phyloP scores from a whole-genome alignment of 2,113 vertebrate species.

The Tachysurus vachellii region DNA sequence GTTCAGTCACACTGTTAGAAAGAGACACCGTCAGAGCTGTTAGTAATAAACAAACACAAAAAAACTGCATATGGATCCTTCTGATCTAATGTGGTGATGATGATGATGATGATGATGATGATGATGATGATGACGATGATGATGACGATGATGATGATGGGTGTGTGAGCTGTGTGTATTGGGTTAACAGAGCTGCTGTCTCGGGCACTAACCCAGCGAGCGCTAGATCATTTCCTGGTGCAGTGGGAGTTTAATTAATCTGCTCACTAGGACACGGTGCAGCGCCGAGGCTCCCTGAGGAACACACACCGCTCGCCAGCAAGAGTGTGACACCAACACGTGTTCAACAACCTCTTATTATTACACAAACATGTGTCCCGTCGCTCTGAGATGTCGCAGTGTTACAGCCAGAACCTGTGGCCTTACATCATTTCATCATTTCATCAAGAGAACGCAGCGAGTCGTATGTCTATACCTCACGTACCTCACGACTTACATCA shows the following conservation, averaged over 20 bases:
- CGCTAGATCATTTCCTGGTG: constrained; percentile 49
- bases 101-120: too few relatives aligned
- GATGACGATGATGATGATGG: background rate
- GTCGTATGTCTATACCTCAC: background rate
- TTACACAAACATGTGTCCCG: constrained; percentile 25
- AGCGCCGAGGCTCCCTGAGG: constrained; percentile 41
- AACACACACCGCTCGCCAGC: constrained; percentile 19
- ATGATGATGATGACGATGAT: background rate
- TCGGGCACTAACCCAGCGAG: background rate
- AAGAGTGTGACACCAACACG: constrained; percentile 43
- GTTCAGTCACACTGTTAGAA: background rate
- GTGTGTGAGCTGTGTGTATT: background rate
- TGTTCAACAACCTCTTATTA: constrained; percentile 43
- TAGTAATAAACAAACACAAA: background rate
- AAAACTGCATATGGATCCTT: too few relatives aligned
- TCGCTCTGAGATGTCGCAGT: constrained; percentile 25
- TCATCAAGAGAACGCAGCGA: background rate
- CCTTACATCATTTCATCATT: constrained; percentile 30
- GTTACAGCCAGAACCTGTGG: background rate
- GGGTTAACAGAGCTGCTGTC: background rate
- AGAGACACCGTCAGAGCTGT: background rate
- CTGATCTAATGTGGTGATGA: too few relatives aligned
- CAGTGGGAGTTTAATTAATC: constrained; percentile 54
- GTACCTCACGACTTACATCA: constrained; percentile 6
- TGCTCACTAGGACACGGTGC: constrained; percentile 38